Evolutionary conservation across 2,113 vertebrate genomes (phyloP).

Genomic region (Lates calcarifer): DNA sequence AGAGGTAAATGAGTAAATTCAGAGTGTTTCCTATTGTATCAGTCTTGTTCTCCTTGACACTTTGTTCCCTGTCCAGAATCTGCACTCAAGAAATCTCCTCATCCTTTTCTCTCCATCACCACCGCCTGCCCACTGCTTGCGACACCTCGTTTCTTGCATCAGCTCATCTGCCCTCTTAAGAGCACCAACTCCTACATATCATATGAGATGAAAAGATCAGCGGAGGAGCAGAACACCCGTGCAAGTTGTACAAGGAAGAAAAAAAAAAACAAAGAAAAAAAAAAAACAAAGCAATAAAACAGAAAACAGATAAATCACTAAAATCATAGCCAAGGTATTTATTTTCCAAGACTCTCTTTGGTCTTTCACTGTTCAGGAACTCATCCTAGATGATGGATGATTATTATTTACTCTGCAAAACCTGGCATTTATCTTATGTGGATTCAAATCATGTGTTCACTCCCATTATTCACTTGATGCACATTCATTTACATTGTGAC

Average conservation of each 20-base stretch:
- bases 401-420: constrained; percentile 54
- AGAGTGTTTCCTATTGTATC: constrained; percentile 24
- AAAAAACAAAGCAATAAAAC: not conserved
- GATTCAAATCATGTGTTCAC: constrained; percentile 24
- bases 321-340: constrained; percentile 41
- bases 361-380: constrained; percentile 18
- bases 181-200: constrained; percentile 61
- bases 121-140: constrained; percentile 54
- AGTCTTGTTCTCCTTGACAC: constrained; percentile 47
- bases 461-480: constrained; percentile 37
- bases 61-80: constrained; percentile 24
- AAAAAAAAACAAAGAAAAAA: not conserved
- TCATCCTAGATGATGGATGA: constrained; percentile 49
- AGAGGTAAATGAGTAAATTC: constrained; percentile 12
- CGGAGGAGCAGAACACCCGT: constrained; percentile 13
- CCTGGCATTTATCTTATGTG: constrained; percentile 60
- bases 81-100: constrained; percentile 52
- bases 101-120: constrained; percentile 49
- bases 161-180: constrained; percentile 63
- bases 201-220: constrained; percentile 53
- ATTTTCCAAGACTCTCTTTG: constrained; percentile 21
- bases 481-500: constrained; percentile 42
- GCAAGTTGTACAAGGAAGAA: constrained; percentile 20
- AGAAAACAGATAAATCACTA: constrained; percentile 40
- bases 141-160: constrained; percentile 61